phyloP scores from a whole-genome alignment of 1,140 invertebrate species.

The Ceratosolen fusciceps region DNA sequence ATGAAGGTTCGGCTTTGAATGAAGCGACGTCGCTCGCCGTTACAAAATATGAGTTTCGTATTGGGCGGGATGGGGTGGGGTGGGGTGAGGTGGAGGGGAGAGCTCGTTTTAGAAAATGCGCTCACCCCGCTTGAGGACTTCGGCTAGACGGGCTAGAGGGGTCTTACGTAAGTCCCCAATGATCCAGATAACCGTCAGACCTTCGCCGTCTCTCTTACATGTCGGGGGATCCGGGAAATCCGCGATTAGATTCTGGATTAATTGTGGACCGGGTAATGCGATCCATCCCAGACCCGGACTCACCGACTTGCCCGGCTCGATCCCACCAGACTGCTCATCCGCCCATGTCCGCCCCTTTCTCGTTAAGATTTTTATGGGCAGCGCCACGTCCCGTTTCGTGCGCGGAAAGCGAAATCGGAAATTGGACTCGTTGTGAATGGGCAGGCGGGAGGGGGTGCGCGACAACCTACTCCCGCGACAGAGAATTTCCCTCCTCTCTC shows the following conservation, averaged over 20 bases:
- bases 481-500: too few relatives aligned
- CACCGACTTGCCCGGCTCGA: background rate
- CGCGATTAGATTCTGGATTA: slow-evolving; percentile 30
- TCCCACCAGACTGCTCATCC: background rate
- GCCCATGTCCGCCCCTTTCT: background rate
- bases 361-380: background rate
- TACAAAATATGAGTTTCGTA: too few relatives aligned
- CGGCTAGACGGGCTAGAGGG: slow-evolving; percentile 10
- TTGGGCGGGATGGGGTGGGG: too few relatives aligned
- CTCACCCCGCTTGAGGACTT: background rate
- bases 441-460: too few relatives aligned
- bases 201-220: slow-evolving; percentile 28
- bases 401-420: background rate
- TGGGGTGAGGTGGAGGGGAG: too few relatives aligned
- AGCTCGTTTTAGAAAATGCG: background rate
- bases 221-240: background rate
- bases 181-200: slow-evolving; percentile 46
- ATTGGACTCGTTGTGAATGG: background rate
- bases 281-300: background rate
- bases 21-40: too few relatives aligned
- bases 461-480: too few relatives aligned
- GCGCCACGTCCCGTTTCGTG: background rate
- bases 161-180: slow-evolving; percentile 37
- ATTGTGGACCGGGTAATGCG: slow-evolving; percentile 30
- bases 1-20: too few relatives aligned